phyloP scores from a whole-genome alignment of 2,888 invertebrate genomes.

The Anagyrus pseudococci region DNA sequence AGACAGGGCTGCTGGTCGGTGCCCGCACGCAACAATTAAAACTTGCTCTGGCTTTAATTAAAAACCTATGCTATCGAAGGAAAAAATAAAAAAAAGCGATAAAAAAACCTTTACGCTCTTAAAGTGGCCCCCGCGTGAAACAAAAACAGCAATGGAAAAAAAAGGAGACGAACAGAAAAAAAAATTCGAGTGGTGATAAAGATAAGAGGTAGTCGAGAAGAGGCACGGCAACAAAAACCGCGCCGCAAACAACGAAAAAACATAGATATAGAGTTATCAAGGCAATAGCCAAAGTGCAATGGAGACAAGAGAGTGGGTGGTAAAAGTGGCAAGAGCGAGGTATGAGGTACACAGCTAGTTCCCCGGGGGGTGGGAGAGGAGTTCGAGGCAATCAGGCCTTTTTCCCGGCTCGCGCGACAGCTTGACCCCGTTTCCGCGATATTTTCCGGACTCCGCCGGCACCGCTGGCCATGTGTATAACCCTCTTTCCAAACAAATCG shows the following conservation, averaged over 20 bases:
- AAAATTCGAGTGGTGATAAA: neutral
- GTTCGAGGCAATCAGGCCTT: neutral
- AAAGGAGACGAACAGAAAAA: too few species aligned
- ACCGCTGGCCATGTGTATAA: neutral
- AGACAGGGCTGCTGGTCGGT: neutral
- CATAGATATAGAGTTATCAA: too few species aligned
- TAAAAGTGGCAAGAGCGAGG: too few species aligned
- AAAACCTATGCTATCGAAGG: neutral
- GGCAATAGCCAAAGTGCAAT: too few species aligned
- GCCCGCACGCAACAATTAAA: slow-evolving; percentile 1
- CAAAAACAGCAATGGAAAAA: neutral
- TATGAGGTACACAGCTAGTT: too few species aligned
- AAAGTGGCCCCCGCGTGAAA: neutral
- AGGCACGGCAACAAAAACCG: too few species aligned
- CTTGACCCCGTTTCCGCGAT: too few species aligned
- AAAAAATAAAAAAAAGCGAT: neutral
- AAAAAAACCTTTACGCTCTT: neutral
- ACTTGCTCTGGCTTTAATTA: slow-evolving; percentile 18
- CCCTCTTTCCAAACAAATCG: neutral
- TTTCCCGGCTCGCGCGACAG: neutral
- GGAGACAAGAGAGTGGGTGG: too few species aligned
- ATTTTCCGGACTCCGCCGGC: slow-evolving; percentile 4
- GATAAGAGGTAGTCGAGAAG: too few species aligned
- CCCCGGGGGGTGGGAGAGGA: too few species aligned
- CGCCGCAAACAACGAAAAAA: too few species aligned